phyloP scores from a whole-genome alignment of 2,888 invertebrate genomes.

The Callimorpha dominula region DNA sequence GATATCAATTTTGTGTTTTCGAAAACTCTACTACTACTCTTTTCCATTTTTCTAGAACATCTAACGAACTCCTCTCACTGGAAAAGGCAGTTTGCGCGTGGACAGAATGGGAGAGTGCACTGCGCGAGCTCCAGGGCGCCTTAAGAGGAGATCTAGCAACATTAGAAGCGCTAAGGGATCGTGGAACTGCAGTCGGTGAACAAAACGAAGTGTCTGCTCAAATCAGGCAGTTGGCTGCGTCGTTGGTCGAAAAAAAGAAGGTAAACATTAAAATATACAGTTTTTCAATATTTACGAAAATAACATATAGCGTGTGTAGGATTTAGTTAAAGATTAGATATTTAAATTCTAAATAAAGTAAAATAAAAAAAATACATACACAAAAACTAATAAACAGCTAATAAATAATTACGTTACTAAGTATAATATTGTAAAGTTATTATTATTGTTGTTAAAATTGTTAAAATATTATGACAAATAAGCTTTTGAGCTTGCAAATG shows the following conservation, averaged over 20 bases:
- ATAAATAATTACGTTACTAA: too few relatives aligned
- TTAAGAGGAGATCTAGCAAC: conserved; percentile 89
- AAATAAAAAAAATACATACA: too few relatives aligned
- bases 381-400: too few relatives aligned
- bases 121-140: conserved; percentile 92
- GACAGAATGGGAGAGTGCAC: conserved; percentile 92
- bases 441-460: too few relatives aligned
- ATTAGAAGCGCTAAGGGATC: conserved; percentile 82
- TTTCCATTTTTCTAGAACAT: conserved; percentile 85
- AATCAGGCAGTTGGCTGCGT: conserved; percentile 87
- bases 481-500: too few relatives aligned
- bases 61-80: conserved; percentile 90
- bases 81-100: conserved; percentile 91
- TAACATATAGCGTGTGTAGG: too few relatives aligned
- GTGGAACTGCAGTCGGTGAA: conserved; percentile 87
- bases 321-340: too few relatives aligned
- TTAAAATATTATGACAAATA: too few relatives aligned
- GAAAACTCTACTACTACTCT: neutral
- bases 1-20: neutral
- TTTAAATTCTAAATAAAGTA: neutral
- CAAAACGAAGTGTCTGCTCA: conserved; percentile 86
- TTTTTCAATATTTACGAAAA: too few relatives aligned
- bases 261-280: conserved; percentile 46
- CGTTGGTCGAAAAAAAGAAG: conserved; percentile 85
- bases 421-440: too few relatives aligned